Percentiles rank a stretch among this genome's conserved stretches.
Evolutionary conservation across 2,888 invertebrate species (phyloP).

Genomic region (Microplitis manilae): DNA sequence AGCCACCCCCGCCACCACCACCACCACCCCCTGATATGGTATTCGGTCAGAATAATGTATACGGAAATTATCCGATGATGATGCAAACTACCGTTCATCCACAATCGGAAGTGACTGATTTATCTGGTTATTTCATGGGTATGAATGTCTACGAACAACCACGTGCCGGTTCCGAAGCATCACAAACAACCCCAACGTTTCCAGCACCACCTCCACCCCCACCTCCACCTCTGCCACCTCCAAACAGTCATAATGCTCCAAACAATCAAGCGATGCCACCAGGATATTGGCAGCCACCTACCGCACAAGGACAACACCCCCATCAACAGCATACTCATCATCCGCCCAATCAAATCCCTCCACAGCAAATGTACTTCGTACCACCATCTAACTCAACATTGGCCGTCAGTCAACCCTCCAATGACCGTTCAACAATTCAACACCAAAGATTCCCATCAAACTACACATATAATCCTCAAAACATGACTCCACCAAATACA

Average conservation of each 20-base stretch:
- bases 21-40: slow-evolving; percentile 56
- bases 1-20: slow-evolving; percentile 2
- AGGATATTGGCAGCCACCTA: slow-evolving; percentile 67
- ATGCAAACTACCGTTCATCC: slow-evolving; percentile 58
- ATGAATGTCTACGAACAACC: slow-evolving; percentile 67
- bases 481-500: slow-evolving; percentile 66
- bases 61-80: slow-evolving; percentile 64
- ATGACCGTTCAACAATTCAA: slow-evolving; percentile 56
- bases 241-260: slow-evolving; percentile 58
- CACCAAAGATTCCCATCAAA: slow-evolving; percentile 64
- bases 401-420: slow-evolving; percentile 61
- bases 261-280: slow-evolving; percentile 57
- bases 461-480: slow-evolving; percentile 66
- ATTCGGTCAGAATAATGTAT: slow-evolving; percentile 64
- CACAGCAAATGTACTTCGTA: slow-evolving; percentile 69
- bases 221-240: slow-evolving; percentile 49
- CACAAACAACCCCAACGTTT: slow-evolving; percentile 61
- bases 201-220: slow-evolving; percentile 61
- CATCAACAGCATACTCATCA: slow-evolving; percentile 26
- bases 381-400: slow-evolving; percentile 65
- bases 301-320: slow-evolving; percentile 46
- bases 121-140: slow-evolving; percentile 67
- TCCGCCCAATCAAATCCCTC: slow-evolving; percentile 53
- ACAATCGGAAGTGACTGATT: slow-evolving; percentile 61
- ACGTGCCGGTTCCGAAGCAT: slow-evolving; percentile 56